phyloP scores from a whole-genome alignment of 2,113 vertebrate species.

The Heterochromis multidens region DNA sequence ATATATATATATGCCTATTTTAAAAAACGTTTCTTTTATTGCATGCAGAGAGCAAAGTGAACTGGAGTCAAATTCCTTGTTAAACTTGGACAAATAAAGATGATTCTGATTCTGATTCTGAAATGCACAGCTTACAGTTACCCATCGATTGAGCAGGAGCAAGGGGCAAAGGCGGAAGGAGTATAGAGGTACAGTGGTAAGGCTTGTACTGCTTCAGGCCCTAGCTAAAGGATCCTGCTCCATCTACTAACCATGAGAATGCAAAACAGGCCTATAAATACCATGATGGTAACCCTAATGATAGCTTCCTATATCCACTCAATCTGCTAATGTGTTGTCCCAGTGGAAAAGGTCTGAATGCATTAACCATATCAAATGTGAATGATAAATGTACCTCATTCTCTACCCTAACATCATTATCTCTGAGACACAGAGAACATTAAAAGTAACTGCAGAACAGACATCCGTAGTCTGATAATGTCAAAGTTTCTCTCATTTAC shows the following conservation, averaged over 20 bases:
- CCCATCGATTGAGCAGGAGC: background rate
- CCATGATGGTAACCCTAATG: slow-evolving; percentile 42
- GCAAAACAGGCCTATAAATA: slow-evolving; percentile 45
- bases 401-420: slow-evolving; percentile 8
- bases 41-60: no score
- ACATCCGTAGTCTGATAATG: background rate
- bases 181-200: background rate
- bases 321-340: slow-evolving; percentile 36
- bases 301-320: slow-evolving; percentile 25
- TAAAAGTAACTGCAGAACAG: background rate
- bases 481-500: background rate
- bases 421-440: background rate
- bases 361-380: slow-evolving; percentile 49
- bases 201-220: background rate
- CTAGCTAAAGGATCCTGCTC: background rate
- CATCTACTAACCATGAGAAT: background rate
- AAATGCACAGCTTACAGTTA: background rate
- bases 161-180: background rate
- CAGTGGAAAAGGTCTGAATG: slow-evolving; percentile 25
- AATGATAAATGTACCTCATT: slow-evolving; percentile 20
- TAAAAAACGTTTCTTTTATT: no score
- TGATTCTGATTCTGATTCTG: no score
- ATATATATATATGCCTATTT: no score
- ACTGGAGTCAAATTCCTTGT: no score
- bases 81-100: no score